These are phyloP conservation scores for Chaetops frenatus DNA, from an alignment of 2,113 vertebrate species.

Conservation along the genomic window DNA sequence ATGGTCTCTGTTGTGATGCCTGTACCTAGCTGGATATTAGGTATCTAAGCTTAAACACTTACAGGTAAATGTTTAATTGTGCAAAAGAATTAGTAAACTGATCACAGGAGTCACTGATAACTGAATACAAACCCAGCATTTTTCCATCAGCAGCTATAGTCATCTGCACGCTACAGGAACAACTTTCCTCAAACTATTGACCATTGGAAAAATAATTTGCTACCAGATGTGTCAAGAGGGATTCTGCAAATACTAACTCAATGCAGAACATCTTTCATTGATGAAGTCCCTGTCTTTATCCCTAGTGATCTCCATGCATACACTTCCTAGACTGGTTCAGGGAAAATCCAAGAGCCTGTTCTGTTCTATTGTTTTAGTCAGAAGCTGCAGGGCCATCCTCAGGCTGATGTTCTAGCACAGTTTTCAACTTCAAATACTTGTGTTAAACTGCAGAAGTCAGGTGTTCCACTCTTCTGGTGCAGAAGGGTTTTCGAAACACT, in stretches of 20 bases:
- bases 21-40: background rate
- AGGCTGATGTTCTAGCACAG: background rate
- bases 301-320: rapidly evolving
- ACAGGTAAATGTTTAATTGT: background rate
- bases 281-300: background rate
- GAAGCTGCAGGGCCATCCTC: background rate
- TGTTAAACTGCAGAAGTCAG: background rate
- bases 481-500: background rate
- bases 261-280: background rate
- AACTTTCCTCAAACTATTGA: background rate
- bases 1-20: background rate
- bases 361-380: background rate
- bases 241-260: background rate
- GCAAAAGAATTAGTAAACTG: background rate
- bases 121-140: background rate
- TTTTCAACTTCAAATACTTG: background rate
- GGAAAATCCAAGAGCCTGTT: background rate
- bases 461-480: background rate
- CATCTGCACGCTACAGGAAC: background rate
- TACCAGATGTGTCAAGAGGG: background rate
- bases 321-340: background rate
- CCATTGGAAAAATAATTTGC: background rate
- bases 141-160: background rate
- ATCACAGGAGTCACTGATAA: background rate
- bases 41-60: background rate